Evolutionary conservation across 30 jellyfish, hydroid and myxozoan genomes (phyloP), one percentile per base, ranked within the genome.

Genomic region (Aurelia sp.): DNA sequence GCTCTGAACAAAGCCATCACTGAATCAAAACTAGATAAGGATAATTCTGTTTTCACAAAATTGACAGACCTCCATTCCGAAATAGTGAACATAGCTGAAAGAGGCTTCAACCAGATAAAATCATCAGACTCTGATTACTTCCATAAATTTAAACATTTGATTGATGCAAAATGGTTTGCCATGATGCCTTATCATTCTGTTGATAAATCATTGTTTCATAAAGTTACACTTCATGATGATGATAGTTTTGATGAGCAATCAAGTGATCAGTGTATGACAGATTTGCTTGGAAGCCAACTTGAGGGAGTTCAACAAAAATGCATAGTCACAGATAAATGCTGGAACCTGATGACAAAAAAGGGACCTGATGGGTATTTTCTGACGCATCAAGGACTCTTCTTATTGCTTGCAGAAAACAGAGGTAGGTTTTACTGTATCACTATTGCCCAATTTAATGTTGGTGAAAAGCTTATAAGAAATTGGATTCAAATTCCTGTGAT

Each of bases 321-420:
- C 67, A 53, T 24, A 41, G 74, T 91, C 21, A 63, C 87, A 13
- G 80, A 79, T 55, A 44, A 86, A 31, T 91, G 98, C 38, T 91
- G 98, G 98, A 60, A 67, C 16, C 15, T 64, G 50, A 91, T 91
- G 98, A 76, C 96, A 17, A 74, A 78, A 38, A 72, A 73, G 33
- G 92, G 89, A 27, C 74, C 91, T 38, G 85, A 63, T 41, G 89
- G 96, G 2, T 91, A 91, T 71, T 76, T 61, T 27, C 51, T 91
- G 63, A 91, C 98, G 3, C 98, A 91, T 65, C 98, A 91, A 63
- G 96, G 97, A 12, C 67, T 91, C 41, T 91, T 76, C 31, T 57
- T 91, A 31, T 9, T 91, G 71, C 77, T 91, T 22, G 96, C 96
- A 19, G 96, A 86, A 31, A 77, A 64, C 65, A 59, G 75, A 74